Base-by-base conservation (phyloP, 1,140 invertebrate species). In the Pinna nobilis region DNA sequence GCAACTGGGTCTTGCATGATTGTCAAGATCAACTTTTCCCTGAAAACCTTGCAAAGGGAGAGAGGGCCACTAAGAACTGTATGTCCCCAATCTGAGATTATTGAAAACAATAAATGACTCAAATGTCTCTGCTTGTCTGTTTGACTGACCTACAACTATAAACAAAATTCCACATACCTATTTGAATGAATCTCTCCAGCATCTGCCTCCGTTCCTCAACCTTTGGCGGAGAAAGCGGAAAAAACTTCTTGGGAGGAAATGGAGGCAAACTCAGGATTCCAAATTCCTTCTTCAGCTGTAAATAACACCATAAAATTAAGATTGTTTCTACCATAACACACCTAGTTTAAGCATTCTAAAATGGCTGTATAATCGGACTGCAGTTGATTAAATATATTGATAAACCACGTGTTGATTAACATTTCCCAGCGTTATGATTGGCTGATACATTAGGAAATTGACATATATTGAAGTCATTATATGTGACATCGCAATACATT, bases 111-210 rank as follows among this genome's bases (percentile, higher is more conserved):
- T 44, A 11, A 11, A 44, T 11, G n/a, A 11, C 39, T 11, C 9
- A 64, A 59, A 59, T 11, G 25, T 11, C 23, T 11, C 25, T n/a
- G n/a, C n/a, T n/a, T n/a, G n/a, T n/a, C 91, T 97, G 96, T 35
- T 96, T 96, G 86, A 97, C 95, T 93, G 90, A 50, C n/a, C n/a
- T n/a, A n/a, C n/a, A n/a, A n/a, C n/a, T n/a, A n/a, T n/a, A n/a
- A 92, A 90, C 82, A 61, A 13, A 66, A 61, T 15, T 20, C 57
- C 33, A 87, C 90, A 91, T 88, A 95, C 94, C 91, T 75, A 93
- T 91, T 90, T 98, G 97, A 80, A 99, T 93, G 88, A 97, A 98
- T 90, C 97, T 96, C 90, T 98, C 97, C 76, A 99, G 90, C 57
- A 92, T 91, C n/a, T 92, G 85, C 82, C 97, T 91, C 83, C 97